Evolutionary conservation across 2,888 invertebrate genomes (phyloP).

Genomic region (Eudemis profundana): DNA sequence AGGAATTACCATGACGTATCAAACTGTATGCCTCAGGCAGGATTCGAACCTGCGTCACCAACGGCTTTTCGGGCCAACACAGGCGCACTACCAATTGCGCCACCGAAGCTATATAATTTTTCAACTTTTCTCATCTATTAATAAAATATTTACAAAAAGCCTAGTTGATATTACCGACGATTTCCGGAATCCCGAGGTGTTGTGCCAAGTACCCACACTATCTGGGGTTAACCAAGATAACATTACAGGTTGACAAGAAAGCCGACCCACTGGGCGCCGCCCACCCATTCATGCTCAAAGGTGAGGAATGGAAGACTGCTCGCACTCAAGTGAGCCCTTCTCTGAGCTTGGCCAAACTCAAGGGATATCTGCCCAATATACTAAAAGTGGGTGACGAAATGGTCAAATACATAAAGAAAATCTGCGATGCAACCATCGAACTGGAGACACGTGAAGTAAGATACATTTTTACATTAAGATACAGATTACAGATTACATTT

Average conservation of each 20-base stretch:
- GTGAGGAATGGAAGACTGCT: constrained; percentile 55
- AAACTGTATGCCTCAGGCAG: no score
- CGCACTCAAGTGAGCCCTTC: constrained; percentile 51
- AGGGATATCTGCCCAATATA: constrained; percentile 43
- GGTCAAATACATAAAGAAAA: constrained; percentile 33
- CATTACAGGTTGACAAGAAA: constrained; percentile 42
- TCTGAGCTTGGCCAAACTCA: constrained; percentile 48
- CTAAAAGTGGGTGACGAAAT: constrained; percentile 43
- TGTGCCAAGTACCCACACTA: no score
- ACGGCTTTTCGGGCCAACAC: no score
- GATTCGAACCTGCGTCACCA: no score
- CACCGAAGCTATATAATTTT: no score
- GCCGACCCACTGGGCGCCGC: constrained; percentile 51
- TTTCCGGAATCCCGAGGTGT: no score
- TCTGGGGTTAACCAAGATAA: background rate
- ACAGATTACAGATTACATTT: no score
- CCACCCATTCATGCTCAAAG: constrained; percentile 56
- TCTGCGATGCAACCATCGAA: constrained; percentile 6
- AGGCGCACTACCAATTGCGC: no score
- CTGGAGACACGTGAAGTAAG: constrained; percentile 43
- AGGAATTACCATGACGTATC: no score
- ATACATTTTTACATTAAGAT: no score
- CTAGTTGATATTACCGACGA: no score
- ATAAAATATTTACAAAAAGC: background rate
- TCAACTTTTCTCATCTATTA: no score